Evolutionary conservation across 2,113 vertebrate genomes (phyloP), one percentile per base, ranked within the genome.

Genomic region (Artemisiospiza belli): DNA sequence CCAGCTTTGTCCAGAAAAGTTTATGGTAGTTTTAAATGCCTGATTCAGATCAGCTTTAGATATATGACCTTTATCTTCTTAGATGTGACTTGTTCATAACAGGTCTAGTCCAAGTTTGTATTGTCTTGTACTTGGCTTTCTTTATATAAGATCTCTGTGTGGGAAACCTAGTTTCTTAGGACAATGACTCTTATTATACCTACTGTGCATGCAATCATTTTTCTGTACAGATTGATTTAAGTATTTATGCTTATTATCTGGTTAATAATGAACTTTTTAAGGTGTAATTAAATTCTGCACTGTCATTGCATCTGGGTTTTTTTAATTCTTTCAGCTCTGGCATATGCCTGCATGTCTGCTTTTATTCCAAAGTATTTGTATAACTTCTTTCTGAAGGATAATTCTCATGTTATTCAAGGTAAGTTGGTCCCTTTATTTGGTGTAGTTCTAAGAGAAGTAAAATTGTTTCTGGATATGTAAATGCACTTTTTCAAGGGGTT

Each of bases 351-450:
- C 85, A 99, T 99, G 99, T 99, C 99, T 92, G 99, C 99, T 92
- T 99, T 99, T 97, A 99, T 99, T 93, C 99, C 99, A 17, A 99
- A 99, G 97, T 99, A 99, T 95, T 98, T 99, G 70, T 99, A 99
- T 98, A 99, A 99, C 97, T 99, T 99, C 96, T 99, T 99, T 96
- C 96, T 99, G 89, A 99, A 99, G 98, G 99, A 99, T 98, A 99
- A 99, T 97, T 99, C 99, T 49, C 99, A 99, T 58, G 99, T 99
- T 87, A 99, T 99, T 94, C 99, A 99, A 98, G 99, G 99, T 99
- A 97, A 98, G 98, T 51, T 1, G 18, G 10, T 88, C 44, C 22
- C 5, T 39, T 70, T 61, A 17, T 41, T 27, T 63, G 31, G 33
- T 83, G n/a, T 57, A 33, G 15, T 57, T 69, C 8, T 37, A 43